A percentile compares a stretch with the other conserved stretches of the same genome.
Evolutionary conservation across 1,140 invertebrate species (phyloP).

Genomic region (Scaptomyza pallida): DNA sequence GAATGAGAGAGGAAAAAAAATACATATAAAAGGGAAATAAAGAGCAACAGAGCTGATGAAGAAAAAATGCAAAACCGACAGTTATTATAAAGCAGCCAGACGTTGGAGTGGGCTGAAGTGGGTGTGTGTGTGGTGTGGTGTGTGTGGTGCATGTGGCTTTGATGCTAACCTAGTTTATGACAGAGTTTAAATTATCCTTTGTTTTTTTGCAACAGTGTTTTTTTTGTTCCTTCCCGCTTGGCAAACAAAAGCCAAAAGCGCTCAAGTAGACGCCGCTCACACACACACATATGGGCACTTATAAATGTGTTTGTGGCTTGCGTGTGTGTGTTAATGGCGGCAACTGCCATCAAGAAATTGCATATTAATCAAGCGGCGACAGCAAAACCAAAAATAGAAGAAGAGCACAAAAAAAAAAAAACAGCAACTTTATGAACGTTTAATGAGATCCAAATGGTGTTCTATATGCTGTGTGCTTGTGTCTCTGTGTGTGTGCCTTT

Average conservation of each 20-base stretch:
- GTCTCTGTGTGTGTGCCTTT: constrained; percentile 6
- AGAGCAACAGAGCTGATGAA: constrained; percentile 67
- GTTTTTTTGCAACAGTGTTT: constrained; percentile 73
- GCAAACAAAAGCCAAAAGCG: constrained; percentile 59
- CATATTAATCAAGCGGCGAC: constrained; percentile 73
- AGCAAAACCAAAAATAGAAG: constrained; percentile 32
- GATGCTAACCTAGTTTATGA: constrained; percentile 81
- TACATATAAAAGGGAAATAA: constrained; percentile 11
- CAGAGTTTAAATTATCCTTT: constrained; percentile 81
- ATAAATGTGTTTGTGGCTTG: constrained; percentile 54
- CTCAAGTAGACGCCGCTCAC: constrained; percentile 36
- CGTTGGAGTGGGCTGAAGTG: constrained; percentile 8
- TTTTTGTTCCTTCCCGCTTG: constrained; percentile 72
- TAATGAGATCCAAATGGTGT: constrained; percentile 64
- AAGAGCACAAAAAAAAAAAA: not conserved
- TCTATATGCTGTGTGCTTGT: constrained; percentile 8
- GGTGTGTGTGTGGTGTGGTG: constrained; percentile 17
- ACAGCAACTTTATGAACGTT: constrained; percentile 54
- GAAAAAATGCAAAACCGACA: constrained; percentile 79
- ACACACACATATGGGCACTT: constrained; percentile 19
- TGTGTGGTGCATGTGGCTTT: constrained; percentile 37
- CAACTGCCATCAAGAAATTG: constrained; percentile 69
- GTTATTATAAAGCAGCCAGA: constrained; percentile 70
- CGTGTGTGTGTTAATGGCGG: constrained; percentile 60
- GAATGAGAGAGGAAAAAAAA: constrained; percentile 42